These are phyloP conservation scores for Lineus longissimus DNA, from an alignment of 1,140 invertebrate genomes.

Conservation along the genomic window DNA sequence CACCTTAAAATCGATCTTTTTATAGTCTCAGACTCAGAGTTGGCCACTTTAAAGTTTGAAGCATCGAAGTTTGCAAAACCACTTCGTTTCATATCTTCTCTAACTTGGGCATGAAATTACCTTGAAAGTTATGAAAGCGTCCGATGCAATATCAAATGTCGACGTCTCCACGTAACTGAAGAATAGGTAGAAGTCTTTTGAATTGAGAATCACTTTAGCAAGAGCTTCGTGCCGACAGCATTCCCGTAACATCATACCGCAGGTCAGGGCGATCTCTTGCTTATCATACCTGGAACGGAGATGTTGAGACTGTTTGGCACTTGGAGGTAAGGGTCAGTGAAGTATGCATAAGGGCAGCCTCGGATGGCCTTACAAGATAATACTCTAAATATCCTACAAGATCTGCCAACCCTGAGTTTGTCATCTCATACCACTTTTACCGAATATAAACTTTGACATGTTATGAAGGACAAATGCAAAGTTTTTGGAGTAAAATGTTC, in stretches of 20 bases:
- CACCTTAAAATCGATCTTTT: neutral
- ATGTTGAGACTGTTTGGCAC: too few relatives aligned
- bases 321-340: neutral
- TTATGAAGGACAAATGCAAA: too few relatives aligned
- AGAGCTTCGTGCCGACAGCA: slow-evolving; percentile 95
- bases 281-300: slow-evolving; percentile 81
- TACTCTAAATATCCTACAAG: neutral
- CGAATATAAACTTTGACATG: too few relatives aligned
- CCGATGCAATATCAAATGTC: slow-evolving; percentile 99
- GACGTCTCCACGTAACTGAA: slow-evolving; percentile 99
- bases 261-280: slow-evolving; percentile 97
- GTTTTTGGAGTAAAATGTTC: too few relatives aligned
- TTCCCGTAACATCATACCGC: slow-evolving; percentile 97
- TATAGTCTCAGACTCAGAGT: neutral
- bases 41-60: too few relatives aligned
- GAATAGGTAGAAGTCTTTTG: slow-evolving; percentile 98
- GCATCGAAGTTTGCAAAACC: too few relatives aligned
- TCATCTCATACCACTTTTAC: too few relatives aligned
- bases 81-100: too few relatives aligned
- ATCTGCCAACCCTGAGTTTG: neutral
- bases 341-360: neutral
- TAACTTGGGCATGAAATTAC: slow-evolving; percentile 57
- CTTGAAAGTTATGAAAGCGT: slow-evolving; percentile 99
- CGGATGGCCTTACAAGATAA: neutral
- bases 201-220: slow-evolving; percentile 96